Percentiles rank a stretch among this genome's conserved stretches.
Evolutionary conservation across 2,113 vertebrate genomes (phyloP).

Genomic region (Lynx canadensis): DNA sequence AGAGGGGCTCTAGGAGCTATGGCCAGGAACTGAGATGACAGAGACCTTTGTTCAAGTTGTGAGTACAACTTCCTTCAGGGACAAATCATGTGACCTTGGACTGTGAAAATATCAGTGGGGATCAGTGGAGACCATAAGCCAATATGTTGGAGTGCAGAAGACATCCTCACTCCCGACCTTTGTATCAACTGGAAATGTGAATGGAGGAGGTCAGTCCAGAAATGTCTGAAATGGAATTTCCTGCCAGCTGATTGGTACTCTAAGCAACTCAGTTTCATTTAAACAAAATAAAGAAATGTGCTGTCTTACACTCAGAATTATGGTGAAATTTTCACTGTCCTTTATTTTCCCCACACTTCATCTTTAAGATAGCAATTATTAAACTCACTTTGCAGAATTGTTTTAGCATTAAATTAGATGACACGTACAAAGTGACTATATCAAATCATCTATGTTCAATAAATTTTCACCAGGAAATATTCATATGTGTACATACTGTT

Average conservation of each 20-base stretch:
- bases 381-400: neutral
- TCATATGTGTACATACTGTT: neutral
- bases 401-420: slow-evolving; percentile 11
- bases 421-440: neutral
- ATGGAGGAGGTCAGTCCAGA: neutral
- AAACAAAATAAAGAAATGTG: slow-evolving; percentile 26
- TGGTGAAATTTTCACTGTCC: neutral
- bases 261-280: neutral
- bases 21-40: neutral
- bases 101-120: neutral
- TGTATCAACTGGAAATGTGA: neutral
- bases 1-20: neutral
- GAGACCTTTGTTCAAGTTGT: neutral
- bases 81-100: neutral
- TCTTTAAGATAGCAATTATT: slow-evolving; percentile 27
- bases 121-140: neutral
- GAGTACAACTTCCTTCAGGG: neutral
- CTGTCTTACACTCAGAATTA: neutral
- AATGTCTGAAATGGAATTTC: slow-evolving; percentile 52
- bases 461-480: neutral
- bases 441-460: neutral
- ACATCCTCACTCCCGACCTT: neutral
- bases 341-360: neutral
- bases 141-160: neutral
- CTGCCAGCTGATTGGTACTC: neutral